Evolutionary conservation across 2,888 invertebrate genomes (phyloP), one percentile per base, ranked within the genome.

Genomic region (Chydorus sphaericus): DNA sequence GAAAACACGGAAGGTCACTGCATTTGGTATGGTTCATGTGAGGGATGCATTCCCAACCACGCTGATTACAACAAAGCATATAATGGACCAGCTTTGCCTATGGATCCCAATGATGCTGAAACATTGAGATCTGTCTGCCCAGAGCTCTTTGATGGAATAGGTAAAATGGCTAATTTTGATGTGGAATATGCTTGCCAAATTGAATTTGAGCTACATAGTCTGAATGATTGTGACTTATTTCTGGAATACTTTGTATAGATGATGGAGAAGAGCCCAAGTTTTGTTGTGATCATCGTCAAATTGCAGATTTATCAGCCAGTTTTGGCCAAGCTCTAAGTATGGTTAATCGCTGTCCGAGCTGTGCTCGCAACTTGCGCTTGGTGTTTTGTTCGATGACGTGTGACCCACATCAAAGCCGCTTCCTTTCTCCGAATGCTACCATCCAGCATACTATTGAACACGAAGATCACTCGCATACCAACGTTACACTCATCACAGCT

Each of bases 331-430:
- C 85, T 0, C 79, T 80, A 48, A 75, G 78, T 67, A 74, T 92
- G 59, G 71, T 94, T 29, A 73, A 74, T 38, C 74, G 90, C 55
- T 97, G 96, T 69, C 93, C 93, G 1, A 80, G 87, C 0, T 97
- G 96, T 69, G 76, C 84, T 70, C 75, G 78, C 61, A 94, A 94
- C 73, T 82, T 94, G 67, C 73, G 81, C 37, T 75, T 80, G 60
- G 82, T 89, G 63, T 78, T 91, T 62, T 96, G 96, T 68, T 81
- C 80, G 56, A 77, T 91, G 69, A 85, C 90, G 0, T 96, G 96
- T 69, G 77, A 79, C 16, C 79, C 83, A 0, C 66, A 75, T 3
- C 93, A 94, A 69, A 82, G 83, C 59, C 72, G 75, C 23, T 93
- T 82, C 69, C 65, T 89, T 31, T 74, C 79, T 2, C 36, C 33